These are phyloP conservation scores for Numida meleagris DNA, from an alignment of 2,113 vertebrate genomes.

Conservation along the genomic window DNA sequence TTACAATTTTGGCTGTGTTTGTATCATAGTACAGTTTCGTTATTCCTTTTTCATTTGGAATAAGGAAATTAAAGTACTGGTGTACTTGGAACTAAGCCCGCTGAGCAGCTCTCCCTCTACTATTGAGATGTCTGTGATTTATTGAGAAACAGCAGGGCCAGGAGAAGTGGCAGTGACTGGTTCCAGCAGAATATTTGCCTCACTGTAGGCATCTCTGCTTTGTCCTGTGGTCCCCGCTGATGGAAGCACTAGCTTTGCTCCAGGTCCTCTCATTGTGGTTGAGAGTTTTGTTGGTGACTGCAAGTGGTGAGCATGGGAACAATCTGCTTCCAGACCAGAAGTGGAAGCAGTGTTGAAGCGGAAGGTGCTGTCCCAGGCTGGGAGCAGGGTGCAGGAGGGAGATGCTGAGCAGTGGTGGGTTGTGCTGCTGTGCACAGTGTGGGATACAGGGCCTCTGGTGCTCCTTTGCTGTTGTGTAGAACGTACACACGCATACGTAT, in stretches of 20 bases:
- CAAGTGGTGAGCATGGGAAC: background rate
- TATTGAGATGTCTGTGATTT: background rate
- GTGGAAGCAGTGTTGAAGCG: background rate
- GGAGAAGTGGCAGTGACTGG: background rate
- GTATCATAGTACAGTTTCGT: background rate
- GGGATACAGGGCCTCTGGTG: background rate
- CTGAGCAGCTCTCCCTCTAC: background rate
- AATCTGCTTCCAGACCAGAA: background rate
- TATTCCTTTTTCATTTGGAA: background rate
- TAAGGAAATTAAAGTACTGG: background rate
- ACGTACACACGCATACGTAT: too few relatives aligned
- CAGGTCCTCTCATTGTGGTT: background rate
- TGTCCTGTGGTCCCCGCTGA: background rate
- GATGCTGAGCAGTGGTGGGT: background rate
- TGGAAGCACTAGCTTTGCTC: background rate
- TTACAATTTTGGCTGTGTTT: background rate
- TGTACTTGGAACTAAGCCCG: background rate
- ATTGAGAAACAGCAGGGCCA: background rate
- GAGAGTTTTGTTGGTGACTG: background rate
- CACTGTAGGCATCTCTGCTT: accelerated
- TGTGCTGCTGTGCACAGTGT: accelerated
- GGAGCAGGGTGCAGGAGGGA: background rate
- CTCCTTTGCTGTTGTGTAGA: background rate
- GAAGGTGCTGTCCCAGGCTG: background rate
- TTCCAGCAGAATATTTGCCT: background rate